Percentiles rank a stretch among this genome's conserved stretches.
phyloP scores from a whole-genome alignment of 1,140 invertebrate genomes.

The Andricus grossulariae region DNA sequence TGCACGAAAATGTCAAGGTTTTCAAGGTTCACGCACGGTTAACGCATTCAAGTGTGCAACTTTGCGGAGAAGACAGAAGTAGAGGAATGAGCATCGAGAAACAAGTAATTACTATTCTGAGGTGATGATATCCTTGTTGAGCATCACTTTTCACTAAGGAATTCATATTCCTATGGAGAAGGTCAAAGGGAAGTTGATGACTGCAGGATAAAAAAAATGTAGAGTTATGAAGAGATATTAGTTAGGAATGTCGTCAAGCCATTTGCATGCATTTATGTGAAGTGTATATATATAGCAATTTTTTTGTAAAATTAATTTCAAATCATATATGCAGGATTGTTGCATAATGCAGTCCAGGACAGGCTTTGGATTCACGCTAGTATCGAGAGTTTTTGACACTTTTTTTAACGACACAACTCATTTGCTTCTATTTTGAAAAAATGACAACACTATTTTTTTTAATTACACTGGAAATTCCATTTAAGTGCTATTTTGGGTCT shows the following conservation, averaged over 20 bases:
- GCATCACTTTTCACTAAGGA: background rate
- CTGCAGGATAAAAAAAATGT: background rate
- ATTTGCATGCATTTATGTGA: too few species aligned
- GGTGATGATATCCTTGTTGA: conserved; percentile 22
- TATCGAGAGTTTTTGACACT: too few species aligned
- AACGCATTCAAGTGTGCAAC: background rate
- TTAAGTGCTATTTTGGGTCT: too few species aligned
- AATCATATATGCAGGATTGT: too few species aligned
- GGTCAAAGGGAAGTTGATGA: conserved; percentile 26
- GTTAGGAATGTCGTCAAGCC: background rate
- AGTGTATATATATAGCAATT: background rate
- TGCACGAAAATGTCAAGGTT: conserved; percentile 19
- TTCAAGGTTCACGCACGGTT: background rate
- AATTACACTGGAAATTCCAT: too few species aligned
- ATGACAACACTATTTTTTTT: too few species aligned
- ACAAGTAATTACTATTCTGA: conserved; percentile 19
- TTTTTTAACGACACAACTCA: too few species aligned
- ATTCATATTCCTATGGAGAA: background rate
- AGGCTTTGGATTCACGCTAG: too few species aligned
- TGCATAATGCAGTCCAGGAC: too few species aligned
- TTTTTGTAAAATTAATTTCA: background rate
- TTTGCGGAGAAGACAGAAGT: background rate
- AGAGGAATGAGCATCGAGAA: background rate
- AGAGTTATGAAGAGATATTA: conserved; percentile 9
- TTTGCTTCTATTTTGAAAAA: too few species aligned